Evolutionary conservation across 2,888 invertebrate species (phyloP).

Genomic region (Tipula confusa): DNA sequence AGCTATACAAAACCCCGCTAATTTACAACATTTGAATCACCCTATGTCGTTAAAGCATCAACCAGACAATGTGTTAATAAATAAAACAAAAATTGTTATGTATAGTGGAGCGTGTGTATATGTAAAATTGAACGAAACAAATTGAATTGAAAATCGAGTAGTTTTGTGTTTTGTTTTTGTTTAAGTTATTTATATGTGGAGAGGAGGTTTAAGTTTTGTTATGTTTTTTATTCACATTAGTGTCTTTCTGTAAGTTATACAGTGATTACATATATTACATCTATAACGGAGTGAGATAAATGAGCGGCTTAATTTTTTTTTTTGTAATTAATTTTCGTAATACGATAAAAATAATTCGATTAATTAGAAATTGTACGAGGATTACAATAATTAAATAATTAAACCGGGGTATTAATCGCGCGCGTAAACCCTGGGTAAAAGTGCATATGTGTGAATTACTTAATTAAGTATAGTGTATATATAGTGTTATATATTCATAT

Average conservation of each 20-base stretch:
- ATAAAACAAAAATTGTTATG: neutral
- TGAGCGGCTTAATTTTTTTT: neutral
- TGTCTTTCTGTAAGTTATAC: slow-evolving; percentile 20
- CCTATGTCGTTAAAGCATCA: neutral
- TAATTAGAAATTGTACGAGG: neutral
- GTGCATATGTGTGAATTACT: neutral
- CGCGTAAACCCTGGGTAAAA: neutral
- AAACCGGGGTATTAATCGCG: neutral
- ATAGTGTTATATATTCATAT: neutral
- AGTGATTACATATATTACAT: neutral
- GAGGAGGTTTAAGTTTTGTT: neutral
- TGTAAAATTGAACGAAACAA: neutral
- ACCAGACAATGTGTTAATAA: neutral
- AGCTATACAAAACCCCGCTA: no score
- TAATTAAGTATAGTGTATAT: neutral
- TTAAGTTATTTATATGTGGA: neutral
- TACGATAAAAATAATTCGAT: neutral
- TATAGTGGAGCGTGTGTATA: neutral
- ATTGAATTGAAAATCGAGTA: slow-evolving; percentile 12
- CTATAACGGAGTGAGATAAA: neutral
- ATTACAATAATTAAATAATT: neutral
- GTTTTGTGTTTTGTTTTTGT: slow-evolving; percentile 12
- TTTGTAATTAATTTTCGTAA: neutral
- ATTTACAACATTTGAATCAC: no score
- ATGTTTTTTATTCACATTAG: slow-evolving; percentile 25